Evolutionary conservation across 35 echinoderm and acorn worm genomes (phyloP), one percentile per base, ranked within the genome.

Genomic region (Chiridota heheva): DNA sequence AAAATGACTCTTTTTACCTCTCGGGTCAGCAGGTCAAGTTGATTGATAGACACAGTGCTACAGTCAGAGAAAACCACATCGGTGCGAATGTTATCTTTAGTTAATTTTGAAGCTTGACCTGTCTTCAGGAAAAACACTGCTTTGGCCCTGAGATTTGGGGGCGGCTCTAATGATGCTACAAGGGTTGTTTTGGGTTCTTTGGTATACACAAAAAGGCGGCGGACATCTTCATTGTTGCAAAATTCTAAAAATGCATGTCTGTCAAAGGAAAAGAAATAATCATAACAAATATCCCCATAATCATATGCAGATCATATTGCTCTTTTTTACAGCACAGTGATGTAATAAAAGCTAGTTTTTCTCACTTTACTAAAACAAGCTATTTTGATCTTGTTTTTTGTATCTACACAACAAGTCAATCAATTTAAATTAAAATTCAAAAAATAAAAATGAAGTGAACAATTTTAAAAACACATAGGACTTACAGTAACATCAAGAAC

Each of bases 181-280:
- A 98, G 56, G 15, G 78, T 91, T n/a, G 72, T 48, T 69, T 92
- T 98, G 32, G 95, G 89, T 67, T 87, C 84, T 22, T 77, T 82
- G 58, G 89, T 92, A 58, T 80, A 98, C 44, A 97, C 84, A 77
- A 98, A 98, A 25, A 98, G 79, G 33, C 89, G 80, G n/a, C 95
- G 89, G 7, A 98, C 85, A 72, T 98, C 95, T 65, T 98, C 95
- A 62, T 98, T 98, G 79, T 98, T 98, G 81, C 95, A 98, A 48
- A 98, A 98, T 58, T 98, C 89, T n/a, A 98, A 48, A 58, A 98
- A 98, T 16, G 89, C 63, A 81, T 98, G 80, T 74, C 95, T 98
- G 70, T n/a, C 36, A 20, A 32, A 39, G 49, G 58, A 7, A 12
- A 76, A 36, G 53, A 44, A 39, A 31, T 51, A 32, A 80, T 16